Evolutionary conservation across 1,140 invertebrate genomes (phyloP).

Genomic region (Eciton burchellii): DNA sequence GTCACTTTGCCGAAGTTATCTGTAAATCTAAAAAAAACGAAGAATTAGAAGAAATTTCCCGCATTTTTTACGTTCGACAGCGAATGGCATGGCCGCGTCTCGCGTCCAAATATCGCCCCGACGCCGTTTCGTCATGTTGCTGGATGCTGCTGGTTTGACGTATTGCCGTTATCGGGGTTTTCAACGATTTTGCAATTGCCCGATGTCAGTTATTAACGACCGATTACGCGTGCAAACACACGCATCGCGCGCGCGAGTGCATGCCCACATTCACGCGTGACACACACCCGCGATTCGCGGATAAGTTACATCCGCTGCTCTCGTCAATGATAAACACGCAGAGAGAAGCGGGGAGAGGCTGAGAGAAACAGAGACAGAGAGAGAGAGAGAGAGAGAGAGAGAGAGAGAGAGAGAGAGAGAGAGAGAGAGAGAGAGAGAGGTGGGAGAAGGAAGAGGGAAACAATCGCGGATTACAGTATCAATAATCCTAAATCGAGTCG

Average conservation of each 20-base stretch:
- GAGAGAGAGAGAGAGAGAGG: no score
- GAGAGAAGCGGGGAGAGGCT: no score
- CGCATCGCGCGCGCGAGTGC: constrained; percentile 17
- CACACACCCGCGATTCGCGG: constrained; percentile 29
- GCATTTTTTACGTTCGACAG: neutral
- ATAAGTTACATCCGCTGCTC: constrained; percentile 50
- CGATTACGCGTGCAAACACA: constrained; percentile 60
- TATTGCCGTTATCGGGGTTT: constrained; percentile 53
- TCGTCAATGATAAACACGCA: constrained; percentile 50
- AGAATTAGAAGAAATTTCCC: neutral
- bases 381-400: no score
- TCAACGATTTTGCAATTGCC: constrained; percentile 56
- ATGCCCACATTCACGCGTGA: constrained; percentile 2
- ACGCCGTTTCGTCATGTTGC: constrained; percentile 32
- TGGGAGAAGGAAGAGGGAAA: constrained; percentile 1
- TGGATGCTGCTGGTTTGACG: constrained; percentile 46
- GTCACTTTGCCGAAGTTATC: neutral
- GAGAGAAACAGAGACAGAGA: no score
- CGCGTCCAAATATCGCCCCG: constrained; percentile 30
- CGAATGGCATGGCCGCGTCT: neutral
- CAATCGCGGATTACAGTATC: constrained; percentile 49
- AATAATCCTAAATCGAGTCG: constrained; percentile 52
- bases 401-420: no score
- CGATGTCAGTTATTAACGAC: constrained; percentile 57
- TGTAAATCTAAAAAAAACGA: neutral